These are phyloP conservation scores for Drosophila cardini DNA, from an alignment of 1,140 invertebrate genomes.

Conservation along the genomic window DNA sequence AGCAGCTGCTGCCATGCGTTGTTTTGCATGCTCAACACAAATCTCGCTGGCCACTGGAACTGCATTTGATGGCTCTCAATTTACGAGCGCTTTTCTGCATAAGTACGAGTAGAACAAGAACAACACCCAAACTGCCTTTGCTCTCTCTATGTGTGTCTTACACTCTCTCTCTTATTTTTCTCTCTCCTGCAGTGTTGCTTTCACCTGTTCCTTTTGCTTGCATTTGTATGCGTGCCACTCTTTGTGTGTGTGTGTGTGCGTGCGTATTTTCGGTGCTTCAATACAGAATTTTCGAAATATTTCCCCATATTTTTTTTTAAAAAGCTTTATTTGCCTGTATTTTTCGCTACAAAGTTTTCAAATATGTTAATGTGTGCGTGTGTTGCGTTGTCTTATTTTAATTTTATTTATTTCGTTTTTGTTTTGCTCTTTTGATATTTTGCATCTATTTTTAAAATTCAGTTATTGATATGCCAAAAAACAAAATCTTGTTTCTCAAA, in stretches of 20 bases:
- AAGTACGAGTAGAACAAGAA: slow-evolving; percentile 18
- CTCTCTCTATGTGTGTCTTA: too few species aligned
- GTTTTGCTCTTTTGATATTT: slow-evolving; percentile 56
- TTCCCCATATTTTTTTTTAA: slow-evolving; percentile 64
- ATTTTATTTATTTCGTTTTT: slow-evolving; percentile 38
- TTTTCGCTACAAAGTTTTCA: slow-evolving; percentile 27
- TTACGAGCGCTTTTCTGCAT: slow-evolving; percentile 38
- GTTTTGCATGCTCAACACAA: slow-evolving; percentile 58
- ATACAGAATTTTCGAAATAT: slow-evolving; percentile 59
- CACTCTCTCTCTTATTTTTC: slow-evolving; percentile 4
- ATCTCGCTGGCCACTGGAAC: slow-evolving; percentile 54
- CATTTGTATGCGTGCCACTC: slow-evolving; percentile 29
- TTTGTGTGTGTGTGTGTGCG: slow-evolving; percentile 30
- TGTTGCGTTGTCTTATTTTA: slow-evolving; percentile 3
- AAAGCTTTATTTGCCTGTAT: slow-evolving; percentile 64
- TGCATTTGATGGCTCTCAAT: slow-evolving; percentile 65
- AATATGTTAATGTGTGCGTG: slow-evolving; percentile 9
- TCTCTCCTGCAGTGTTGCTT: slow-evolving; percentile 18
- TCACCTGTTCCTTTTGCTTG: slow-evolving; percentile 34
- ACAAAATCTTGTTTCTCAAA: slow-evolving; percentile 59
- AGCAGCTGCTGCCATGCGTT: slow-evolving; percentile 33
- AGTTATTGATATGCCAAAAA: slow-evolving; percentile 83
- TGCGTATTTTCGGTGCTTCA: slow-evolving; percentile 37
- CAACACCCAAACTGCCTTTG: slow-evolving; percentile 1
- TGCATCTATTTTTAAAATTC: slow-evolving; percentile 73